Evolutionary conservation across 2,113 vertebrate species (phyloP).

Genomic region (Miniopterus natalensis): DNA sequence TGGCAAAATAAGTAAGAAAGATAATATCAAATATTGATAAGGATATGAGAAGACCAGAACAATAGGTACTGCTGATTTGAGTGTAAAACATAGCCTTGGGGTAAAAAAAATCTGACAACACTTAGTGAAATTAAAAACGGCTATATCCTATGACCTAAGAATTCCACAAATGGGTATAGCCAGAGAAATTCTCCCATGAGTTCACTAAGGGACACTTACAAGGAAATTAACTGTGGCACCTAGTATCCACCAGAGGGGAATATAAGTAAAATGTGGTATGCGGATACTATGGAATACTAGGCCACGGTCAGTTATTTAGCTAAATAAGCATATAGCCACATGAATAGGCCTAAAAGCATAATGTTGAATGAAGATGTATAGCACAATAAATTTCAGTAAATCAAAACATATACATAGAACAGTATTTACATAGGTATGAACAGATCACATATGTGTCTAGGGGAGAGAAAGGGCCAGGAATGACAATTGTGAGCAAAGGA

Average conservation of each 20-base stretch:
- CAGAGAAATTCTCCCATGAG: not conserved
- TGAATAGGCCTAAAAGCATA: not conserved
- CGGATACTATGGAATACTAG: not conserved
- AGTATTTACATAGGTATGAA: not conserved
- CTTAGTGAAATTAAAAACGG: not conserved
- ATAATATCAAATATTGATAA: not conserved
- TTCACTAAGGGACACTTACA: not conserved
- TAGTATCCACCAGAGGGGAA: not conserved
- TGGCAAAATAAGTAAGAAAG: not conserved
- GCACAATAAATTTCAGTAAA: not conserved
- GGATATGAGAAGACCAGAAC: not conserved
- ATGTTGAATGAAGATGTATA: not conserved
- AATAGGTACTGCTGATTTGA: not conserved
- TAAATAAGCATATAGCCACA: not conserved
- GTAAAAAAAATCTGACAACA: not conserved
- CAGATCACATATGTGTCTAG: not conserved
- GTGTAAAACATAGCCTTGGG: not conserved
- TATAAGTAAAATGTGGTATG: not conserved
- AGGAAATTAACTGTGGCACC: not conserved
- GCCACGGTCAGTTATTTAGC: not conserved
- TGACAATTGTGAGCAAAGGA: not conserved
- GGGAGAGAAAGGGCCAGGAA: not conserved
- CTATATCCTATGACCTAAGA: not conserved
- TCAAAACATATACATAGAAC: slow-evolving; percentile 1
- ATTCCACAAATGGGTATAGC: not conserved